Conservation (phyloP, 2,797 vertebrate genomes). For the Argya squamiceps region DNA sequence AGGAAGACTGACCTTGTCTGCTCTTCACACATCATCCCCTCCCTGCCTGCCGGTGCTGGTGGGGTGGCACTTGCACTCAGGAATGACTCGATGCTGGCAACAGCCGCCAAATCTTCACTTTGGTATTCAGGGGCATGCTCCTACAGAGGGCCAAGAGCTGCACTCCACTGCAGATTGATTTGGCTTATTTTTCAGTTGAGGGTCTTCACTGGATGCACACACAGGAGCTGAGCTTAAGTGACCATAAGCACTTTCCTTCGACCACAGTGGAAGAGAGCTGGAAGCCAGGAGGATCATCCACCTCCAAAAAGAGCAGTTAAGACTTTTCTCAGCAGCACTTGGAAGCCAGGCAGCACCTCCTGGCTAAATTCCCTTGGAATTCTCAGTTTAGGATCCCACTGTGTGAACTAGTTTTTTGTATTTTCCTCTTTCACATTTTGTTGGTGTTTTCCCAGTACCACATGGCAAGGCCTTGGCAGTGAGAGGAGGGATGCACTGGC, state of each 20-base stretch:
- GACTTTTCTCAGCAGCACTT: neutral
- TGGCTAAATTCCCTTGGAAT: neutral
- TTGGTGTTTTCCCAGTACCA: neutral
- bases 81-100: neutral
- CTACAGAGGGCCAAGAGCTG: neutral
- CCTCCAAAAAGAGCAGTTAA: neutral
- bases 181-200: neutral
- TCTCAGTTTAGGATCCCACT: neutral
- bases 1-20: neutral
- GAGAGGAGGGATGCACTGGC: neutral
- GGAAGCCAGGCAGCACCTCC: neutral
- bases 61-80: neutral
- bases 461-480: neutral
- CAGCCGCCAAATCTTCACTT: neutral
- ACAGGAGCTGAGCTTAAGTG: neutral
- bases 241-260: neutral
- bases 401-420: neutral
- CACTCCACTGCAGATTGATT: neutral
- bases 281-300: neutral
- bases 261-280: neutral
- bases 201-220: neutral
- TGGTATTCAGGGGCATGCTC: fast-evolving
- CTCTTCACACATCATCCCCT: neutral
- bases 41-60: neutral
- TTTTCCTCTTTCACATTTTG: neutral